phyloP scores from a whole-genome alignment of 2,113 vertebrate genomes.

The zebrafish (Danio rerio) region DNA sequence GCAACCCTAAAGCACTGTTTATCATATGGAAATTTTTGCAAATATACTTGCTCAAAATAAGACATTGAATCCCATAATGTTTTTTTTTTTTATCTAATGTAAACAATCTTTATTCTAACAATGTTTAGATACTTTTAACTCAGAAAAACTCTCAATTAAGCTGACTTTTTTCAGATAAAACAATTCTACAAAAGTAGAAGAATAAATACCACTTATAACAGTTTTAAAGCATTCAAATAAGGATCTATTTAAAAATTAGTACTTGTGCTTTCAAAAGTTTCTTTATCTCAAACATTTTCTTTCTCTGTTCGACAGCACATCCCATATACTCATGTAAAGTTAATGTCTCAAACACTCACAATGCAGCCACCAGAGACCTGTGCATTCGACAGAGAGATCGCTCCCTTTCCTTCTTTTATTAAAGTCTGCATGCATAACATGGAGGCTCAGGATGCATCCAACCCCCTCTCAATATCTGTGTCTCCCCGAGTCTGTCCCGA shows the following conservation, averaged over 20 bases:
- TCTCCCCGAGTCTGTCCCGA: conserved; percentile 21
- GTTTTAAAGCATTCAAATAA: not conserved
- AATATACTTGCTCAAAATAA: no score
- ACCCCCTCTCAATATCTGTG: conserved; percentile 12
- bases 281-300: conserved; percentile 46
- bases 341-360: conserved; percentile 44
- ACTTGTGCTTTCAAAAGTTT: not conserved
- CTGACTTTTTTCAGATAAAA: not conserved
- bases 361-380: conserved; percentile 47
- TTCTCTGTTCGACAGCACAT: conserved; percentile 22
- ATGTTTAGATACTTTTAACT: no score
- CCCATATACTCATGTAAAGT: conserved; percentile 42
- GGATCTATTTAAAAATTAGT: not conserved
- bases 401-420: conserved; percentile 44
- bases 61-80: no score
- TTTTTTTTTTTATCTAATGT: no score
- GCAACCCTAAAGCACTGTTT: no score
- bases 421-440: conserved; percentile 50
- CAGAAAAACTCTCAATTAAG: no score
- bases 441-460: not conserved
- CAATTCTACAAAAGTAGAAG: not conserved
- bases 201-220: not conserved
- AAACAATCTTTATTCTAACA: no score
- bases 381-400: conserved; percentile 35
- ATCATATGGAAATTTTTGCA: no score